Evolutionary conservation across 2,888 invertebrate species (phyloP), one percentile per base, ranked within the genome.

Genomic region (Orthosia cruda): DNA sequence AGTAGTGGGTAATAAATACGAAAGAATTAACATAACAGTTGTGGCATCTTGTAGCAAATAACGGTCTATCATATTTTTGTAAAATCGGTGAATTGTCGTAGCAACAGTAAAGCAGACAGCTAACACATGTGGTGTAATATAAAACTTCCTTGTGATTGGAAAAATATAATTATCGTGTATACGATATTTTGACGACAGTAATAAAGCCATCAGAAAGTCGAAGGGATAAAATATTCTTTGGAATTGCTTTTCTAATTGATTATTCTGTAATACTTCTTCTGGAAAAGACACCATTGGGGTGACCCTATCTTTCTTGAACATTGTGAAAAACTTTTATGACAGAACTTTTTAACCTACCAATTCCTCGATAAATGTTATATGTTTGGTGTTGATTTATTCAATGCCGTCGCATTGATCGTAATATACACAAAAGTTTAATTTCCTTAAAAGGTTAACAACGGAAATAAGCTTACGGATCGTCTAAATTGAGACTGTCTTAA

Each of bases 161-260:
- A 18, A 23, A 23, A 66, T 55, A 55, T 66, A 45, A 18, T 55
- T 23, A 52, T 65, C 32, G 20, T 20, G 32, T 40, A 54, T 66
- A 12, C 13, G 16, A 15, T 40, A 66, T 66, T 66, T 66, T 18
- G 66, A 55, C 45, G 66, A 54, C 4, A 66, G 45, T 3, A 7
- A 1, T 45, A 66, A 5, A 55, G 18, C 7, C 4, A 55, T 13
- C 4, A 45, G 2, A 23, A 40, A 45, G 16, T 66, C 55, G 1
- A 66, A 45, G 15, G 66, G 66, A 66, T 23, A 45, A 54, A 55
- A 66, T 18, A 66, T 66, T 66, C 13, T 23, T 66, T 66, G 66
- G 18, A 55, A 11, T 55, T 66, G 32, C 54, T 65, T 65, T 40
- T 65, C 65, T 40, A 65, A 9, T 11, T 40, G 20, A 20, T 65